phyloP scores from a whole-genome alignment of 2,113 vertebrate species.

The Struthidea cinerea region DNA sequence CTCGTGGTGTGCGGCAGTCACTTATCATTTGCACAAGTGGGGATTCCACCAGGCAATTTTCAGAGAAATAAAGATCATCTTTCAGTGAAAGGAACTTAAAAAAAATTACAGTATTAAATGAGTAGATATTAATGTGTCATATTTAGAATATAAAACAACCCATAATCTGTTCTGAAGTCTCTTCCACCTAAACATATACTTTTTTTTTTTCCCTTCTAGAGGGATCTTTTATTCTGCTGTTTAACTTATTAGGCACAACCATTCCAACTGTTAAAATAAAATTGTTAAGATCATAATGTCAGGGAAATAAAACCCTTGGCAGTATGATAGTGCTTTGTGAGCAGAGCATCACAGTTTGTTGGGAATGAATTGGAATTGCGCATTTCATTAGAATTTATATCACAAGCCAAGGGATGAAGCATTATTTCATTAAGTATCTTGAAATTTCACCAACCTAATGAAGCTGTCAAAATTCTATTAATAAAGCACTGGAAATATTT shows the following conservation, averaged over 20 bases:
- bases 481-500: conserved; percentile 46
- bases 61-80: conserved; percentile 64
- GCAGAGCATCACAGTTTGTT: neutral
- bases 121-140: conserved; percentile 50
- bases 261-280: conserved; percentile 43
- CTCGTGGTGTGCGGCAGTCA: conserved; percentile 37
- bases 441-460: conserved; percentile 49
- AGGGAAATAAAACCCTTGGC: conserved; percentile 41
- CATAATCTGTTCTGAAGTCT: conserved; percentile 38
- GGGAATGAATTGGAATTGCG: neutral
- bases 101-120: conserved; percentile 62
- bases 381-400: conserved; percentile 17
- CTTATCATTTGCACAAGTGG: conserved; percentile 45
- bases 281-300: conserved; percentile 34
- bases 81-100: conserved; percentile 48
- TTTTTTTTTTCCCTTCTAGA: conserved; percentile 1
- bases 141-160: conserved; percentile 58
- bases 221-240: conserved; percentile 16
- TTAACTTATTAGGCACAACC: conserved; percentile 35
- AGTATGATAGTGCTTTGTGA: neutral
- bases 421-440: conserved; percentile 53
- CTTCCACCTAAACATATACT: conserved; percentile 14
- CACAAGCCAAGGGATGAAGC: conserved; percentile 16
- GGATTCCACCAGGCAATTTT: conserved; percentile 59
- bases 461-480: conserved; percentile 55